phyloP scores from a whole-genome alignment of 1,140 invertebrate genomes.

The Danaus melanippus region DNA sequence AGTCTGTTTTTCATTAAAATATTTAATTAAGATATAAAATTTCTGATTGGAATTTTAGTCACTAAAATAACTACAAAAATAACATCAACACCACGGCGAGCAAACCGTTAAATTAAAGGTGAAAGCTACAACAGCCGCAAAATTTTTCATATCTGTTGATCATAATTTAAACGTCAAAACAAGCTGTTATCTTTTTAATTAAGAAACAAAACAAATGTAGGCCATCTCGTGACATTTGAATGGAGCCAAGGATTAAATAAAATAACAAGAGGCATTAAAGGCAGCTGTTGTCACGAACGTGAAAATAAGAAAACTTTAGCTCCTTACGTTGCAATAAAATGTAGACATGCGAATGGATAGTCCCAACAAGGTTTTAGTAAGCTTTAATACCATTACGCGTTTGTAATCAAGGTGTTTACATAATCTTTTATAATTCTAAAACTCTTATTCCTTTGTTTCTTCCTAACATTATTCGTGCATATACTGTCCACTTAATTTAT shows the following conservation, averaged over 20 bases:
- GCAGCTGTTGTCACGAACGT: conserved; percentile 34
- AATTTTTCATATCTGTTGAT: background rate
- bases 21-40: too few relatives aligned
- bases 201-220: conserved; percentile 10
- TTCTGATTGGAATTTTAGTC: too few relatives aligned
- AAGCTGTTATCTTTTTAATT: conserved; percentile 16
- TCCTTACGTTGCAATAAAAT: conserved; percentile 36
- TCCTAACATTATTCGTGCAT: too few relatives aligned
- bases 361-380: too few relatives aligned
- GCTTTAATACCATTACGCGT: too few relatives aligned
- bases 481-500: too few relatives aligned
- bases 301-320: conserved; percentile 36
- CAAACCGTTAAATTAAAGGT: too few relatives aligned
- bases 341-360: conserved; percentile 11
- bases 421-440: conserved; percentile 6
- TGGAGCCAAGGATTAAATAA: conserved; percentile 25
- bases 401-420: conserved; percentile 15
- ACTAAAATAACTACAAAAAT: too few relatives aligned
- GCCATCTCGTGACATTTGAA: conserved; percentile 20
- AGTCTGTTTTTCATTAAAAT: too few relatives aligned
- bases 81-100: too few relatives aligned
- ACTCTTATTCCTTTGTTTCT: conserved; percentile 10
- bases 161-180: conserved; percentile 7
- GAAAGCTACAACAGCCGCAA: background rate
- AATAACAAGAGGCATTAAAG: conserved; percentile 31